Conservation (phyloP, 2,888 invertebrate species). For the Drosophila borborema region DNA sequence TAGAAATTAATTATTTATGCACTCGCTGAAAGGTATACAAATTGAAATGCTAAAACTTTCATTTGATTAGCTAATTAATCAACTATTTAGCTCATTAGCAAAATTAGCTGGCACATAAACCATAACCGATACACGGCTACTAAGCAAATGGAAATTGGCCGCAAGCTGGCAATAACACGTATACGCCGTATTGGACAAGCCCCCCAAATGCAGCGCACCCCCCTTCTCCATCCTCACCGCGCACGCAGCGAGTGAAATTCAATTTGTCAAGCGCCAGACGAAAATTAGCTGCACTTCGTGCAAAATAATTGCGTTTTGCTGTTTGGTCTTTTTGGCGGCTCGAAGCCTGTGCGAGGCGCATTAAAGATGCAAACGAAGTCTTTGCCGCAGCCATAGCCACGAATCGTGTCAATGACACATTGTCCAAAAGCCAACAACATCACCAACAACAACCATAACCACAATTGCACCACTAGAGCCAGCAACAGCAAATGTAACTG, state of each 20-base stretch:
- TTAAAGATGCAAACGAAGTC: slow-evolving; percentile 59
- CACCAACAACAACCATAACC: slow-evolving; percentile 31
- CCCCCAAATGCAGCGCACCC: background rate
- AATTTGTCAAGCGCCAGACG: slow-evolving; percentile 57
- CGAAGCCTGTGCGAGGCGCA: slow-evolving; percentile 2
- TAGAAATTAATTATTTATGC: slow-evolving; percentile 29
- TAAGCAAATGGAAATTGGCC: slow-evolving; percentile 36
- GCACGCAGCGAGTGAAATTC: slow-evolving; percentile 59
- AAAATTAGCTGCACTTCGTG: slow-evolving; percentile 40
- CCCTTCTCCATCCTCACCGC: no score
- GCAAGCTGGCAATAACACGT: slow-evolving; percentile 52
- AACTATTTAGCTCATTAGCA: slow-evolving; percentile 57
- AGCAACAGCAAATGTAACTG: slow-evolving; percentile 21
- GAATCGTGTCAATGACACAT: slow-evolving; percentile 59
- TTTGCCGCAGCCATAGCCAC: slow-evolving; percentile 43
- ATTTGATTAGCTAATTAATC: slow-evolving; percentile 61
- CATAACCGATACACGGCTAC: background rate
- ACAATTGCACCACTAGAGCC: slow-evolving; percentile 24
- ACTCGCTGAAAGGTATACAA: background rate
- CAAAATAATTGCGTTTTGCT: slow-evolving; percentile 50
- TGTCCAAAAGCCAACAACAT: slow-evolving; percentile 44
- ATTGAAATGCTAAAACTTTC: slow-evolving; percentile 29
- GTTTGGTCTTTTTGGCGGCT: slow-evolving; percentile 19
- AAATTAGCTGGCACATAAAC: slow-evolving; percentile 2
- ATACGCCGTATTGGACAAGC: slow-evolving; percentile 46